Base-by-base conservation (phyloP, 2,888 invertebrate species). In the Dryobotodes eremita region DNA sequence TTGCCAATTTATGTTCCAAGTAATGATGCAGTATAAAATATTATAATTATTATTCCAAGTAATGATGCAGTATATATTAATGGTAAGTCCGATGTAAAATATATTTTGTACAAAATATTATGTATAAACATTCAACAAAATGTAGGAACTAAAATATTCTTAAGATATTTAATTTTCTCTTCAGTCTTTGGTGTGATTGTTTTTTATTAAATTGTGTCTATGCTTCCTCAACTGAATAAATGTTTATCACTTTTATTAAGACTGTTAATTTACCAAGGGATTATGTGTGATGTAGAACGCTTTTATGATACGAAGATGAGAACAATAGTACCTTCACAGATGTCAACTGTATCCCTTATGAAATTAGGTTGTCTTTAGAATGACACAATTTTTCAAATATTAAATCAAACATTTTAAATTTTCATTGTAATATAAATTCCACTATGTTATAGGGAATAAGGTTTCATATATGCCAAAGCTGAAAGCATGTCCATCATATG, bases 1-100 rank as follows among this genome's bases (percentile, higher is more conserved):
- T 88, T 96, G 71, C 97, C 97, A 0, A 85, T 94, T 5, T 93
- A 93, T 83, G 84, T 94, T 61, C 90, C 93, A 0, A 89, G 61
- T 73, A 91, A 77, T n/a, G 90, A 90, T 79, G n/a, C 84, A 23
- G 85, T 85, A 31, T 92, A 86, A 88, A 69, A 57, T 65, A 71
- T 42, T 36, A 36, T 36, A 36, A 36, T 36, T 36, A 36, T 36
- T 36, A 36, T 94, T 61, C 90, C 93, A 0, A 89, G 61, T 73
- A 91, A 77, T n/a, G 90, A 90, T 79, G n/a, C 84, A 23, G 85
- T 85, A 31, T 92, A 86, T 36, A 36, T 57, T 64, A 59, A n/a
- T 26, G n/a, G 50, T 76, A 84, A 76, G 62, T 68, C 76, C 13
- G 76, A 76, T 61, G 57, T 57, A 31, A 36, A 53, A 31, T 20